A percentile compares a stretch with the other conserved stretches of the same genome.
These are phyloP conservation scores for Sylvilagus floridanus DNA, from an alignment of 2,797 vertebrate species.

Conservation along the genomic window DNA sequence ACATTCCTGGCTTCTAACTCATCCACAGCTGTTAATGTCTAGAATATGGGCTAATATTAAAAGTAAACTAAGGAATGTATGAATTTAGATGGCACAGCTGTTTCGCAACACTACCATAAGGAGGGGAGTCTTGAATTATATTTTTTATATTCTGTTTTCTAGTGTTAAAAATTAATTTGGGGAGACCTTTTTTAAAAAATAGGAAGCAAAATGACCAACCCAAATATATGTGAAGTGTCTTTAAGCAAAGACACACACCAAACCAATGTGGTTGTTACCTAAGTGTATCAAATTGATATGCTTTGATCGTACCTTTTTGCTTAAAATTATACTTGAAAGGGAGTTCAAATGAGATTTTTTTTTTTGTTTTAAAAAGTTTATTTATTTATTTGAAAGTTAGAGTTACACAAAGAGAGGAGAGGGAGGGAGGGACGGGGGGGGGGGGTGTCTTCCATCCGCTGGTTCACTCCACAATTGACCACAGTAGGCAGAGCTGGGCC, in stretches of 20 bases:
- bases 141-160: conserved; percentile 38
- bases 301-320: neutral
- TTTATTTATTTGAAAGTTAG: too few relatives aligned
- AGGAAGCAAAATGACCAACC: conserved; percentile 11
- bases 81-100: neutral
- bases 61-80: conserved; percentile 38
- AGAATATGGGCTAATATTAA: neutral
- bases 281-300: neutral
- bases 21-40: conserved; percentile 33
- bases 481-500: too few relatives aligned
- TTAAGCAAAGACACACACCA: neutral
- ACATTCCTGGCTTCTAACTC: neutral
- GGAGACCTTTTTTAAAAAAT: neutral
- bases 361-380: too few relatives aligned
- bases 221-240: neutral
- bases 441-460: too few relatives aligned
- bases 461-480: too few relatives aligned
- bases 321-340: conserved; percentile 1
- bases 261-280: neutral
- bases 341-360: neutral
- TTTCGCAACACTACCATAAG: neutral
- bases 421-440: too few relatives aligned
- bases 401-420: too few relatives aligned
- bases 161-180: conserved; percentile 56
- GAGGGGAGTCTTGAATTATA: neutral